Percentiles rank a stretch among this genome's conserved stretches.
Evolutionary conservation across 1,140 invertebrate species (phyloP).

Genomic region (Bombyx mori): DNA sequence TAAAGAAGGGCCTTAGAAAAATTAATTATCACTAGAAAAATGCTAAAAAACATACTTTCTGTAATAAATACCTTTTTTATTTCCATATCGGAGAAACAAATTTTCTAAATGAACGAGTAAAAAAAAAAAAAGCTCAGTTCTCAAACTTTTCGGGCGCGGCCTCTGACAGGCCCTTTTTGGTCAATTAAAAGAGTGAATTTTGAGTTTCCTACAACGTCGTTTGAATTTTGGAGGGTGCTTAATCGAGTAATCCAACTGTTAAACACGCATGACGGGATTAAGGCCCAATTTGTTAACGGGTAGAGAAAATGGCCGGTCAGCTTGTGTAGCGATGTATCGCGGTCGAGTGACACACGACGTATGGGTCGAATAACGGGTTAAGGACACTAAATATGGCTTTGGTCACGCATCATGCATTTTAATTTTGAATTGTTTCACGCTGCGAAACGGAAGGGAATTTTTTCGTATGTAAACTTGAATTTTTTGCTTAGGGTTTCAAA

Average conservation of each 20-base stretch:
- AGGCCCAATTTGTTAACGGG: slow-evolving; percentile 24
- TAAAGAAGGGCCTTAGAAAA: too few species aligned
- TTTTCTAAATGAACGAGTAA: slow-evolving; percentile 16
- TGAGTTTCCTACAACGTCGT: slow-evolving; percentile 18
- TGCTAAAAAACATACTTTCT: too few species aligned
- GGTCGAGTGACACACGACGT: neutral
- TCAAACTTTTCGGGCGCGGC: slow-evolving; percentile 16
- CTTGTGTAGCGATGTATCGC: neutral
- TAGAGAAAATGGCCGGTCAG: slow-evolving; percentile 5
- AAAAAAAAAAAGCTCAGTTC: neutral
- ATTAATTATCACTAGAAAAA: too few species aligned
- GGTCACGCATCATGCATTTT: too few species aligned
- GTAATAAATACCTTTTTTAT: slow-evolving; percentile 6
- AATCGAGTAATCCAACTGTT: slow-evolving; percentile 35
- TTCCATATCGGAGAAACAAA: slow-evolving; percentile 11
- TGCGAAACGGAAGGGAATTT: too few species aligned
- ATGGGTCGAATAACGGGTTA: slow-evolving; percentile 1
- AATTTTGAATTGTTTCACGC: too few species aligned
- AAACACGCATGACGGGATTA: slow-evolving; percentile 40
- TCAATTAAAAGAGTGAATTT: slow-evolving; percentile 24
- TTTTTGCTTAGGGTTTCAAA: too few species aligned
- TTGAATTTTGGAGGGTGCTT: slow-evolving; percentile 22
- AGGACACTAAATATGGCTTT: too few species aligned
- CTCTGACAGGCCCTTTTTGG: slow-evolving; percentile 20
- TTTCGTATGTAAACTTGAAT: too few species aligned